These are phyloP conservation scores for Enoplosus armatus DNA, from an alignment of 2,797 vertebrate species.

Conservation along the genomic window DNA sequence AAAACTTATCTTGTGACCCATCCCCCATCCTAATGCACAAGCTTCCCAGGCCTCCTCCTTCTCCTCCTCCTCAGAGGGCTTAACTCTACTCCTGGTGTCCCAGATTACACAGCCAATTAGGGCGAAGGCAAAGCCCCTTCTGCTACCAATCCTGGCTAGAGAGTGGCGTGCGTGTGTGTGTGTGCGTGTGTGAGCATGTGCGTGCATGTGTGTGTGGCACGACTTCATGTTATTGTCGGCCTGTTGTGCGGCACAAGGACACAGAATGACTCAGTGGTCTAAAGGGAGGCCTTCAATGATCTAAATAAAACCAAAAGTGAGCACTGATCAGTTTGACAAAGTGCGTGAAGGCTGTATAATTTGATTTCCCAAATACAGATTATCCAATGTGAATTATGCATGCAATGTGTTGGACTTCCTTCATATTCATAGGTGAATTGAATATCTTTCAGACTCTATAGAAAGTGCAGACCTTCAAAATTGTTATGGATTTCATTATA, in stretches of 20 bases:
- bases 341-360: not conserved
- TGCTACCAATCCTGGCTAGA: constrained; percentile 53
- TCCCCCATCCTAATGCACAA: constrained; percentile 41
- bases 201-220: constrained; percentile 13
- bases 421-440: constrained; percentile 36
- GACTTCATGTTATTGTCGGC: constrained; percentile 20
- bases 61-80: constrained; percentile 61
- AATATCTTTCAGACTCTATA: constrained; percentile 30
- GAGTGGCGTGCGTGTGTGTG: constrained; percentile 16
- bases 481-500: constrained; percentile 39
- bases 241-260: constrained; percentile 40
- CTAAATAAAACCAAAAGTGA: constrained; percentile 4
- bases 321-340: not conserved
- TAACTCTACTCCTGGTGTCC: constrained; percentile 69
- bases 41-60: constrained; percentile 44
- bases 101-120: constrained; percentile 83
- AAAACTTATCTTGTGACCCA: constrained; percentile 19
- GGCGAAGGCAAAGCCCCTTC: constrained; percentile 79
- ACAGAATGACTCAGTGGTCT: constrained; percentile 11
- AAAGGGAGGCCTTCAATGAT: constrained; percentile 8
- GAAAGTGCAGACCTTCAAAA: constrained; percentile 50
- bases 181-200: constrained; percentile 26
- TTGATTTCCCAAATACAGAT: constrained; percentile 25
- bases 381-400: constrained; percentile 25
- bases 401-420: constrained; percentile 6